Percentiles rank a stretch among this genome's conserved stretches.
Conservation (phyloP, 1,140 invertebrate genomes). For the Papilio polyxenes region DNA sequence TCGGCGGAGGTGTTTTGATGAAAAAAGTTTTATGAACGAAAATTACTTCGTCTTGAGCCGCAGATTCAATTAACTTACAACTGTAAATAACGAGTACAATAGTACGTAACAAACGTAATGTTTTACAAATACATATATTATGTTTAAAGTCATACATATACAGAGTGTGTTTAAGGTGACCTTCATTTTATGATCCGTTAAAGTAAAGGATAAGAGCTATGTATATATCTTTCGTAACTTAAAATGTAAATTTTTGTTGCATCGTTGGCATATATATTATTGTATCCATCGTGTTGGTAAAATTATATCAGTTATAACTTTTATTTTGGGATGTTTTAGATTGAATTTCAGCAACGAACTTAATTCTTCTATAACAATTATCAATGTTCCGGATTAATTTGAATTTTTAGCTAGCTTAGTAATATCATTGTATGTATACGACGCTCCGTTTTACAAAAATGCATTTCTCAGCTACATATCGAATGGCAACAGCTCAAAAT, state of each 20-base stretch:
- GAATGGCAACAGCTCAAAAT: background rate
- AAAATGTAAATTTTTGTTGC: background rate
- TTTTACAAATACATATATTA: background rate
- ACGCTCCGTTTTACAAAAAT: background rate
- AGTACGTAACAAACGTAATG: background rate
- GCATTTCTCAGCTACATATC: background rate
- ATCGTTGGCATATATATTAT: background rate
- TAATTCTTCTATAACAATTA: background rate
- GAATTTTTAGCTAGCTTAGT: background rate
- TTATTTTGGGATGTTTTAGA: background rate
- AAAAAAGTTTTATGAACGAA: constrained; percentile 1
- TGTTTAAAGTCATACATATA: background rate
- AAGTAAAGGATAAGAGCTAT: too few species aligned
- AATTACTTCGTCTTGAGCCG: background rate
- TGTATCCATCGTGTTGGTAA: background rate
- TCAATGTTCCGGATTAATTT: background rate
- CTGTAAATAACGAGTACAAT: background rate
- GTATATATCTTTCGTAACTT: too few species aligned
- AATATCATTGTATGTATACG: background rate
- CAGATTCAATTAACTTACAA: constrained; percentile 22
- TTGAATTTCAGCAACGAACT: background rate
- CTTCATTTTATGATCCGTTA: background rate
- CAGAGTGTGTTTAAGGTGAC: background rate
- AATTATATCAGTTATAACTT: background rate
- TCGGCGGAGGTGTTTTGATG: background rate